phyloP scores from a whole-genome alignment of 2,888 invertebrate species.

The Tinea trinotella region DNA sequence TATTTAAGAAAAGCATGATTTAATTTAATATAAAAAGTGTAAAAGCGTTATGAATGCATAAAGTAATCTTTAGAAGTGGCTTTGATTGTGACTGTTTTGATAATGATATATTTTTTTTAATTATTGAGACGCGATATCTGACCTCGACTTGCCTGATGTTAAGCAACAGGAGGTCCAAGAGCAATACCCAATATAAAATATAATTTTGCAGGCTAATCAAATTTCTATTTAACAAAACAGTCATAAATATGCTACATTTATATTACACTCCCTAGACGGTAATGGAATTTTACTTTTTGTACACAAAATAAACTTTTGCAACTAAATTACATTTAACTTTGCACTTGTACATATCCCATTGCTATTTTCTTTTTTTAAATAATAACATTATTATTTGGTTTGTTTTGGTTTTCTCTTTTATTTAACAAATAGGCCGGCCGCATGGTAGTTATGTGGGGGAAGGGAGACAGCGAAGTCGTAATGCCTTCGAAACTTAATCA shows the following conservation, averaged over 20 bases:
- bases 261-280: not conserved
- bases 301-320: not conserved
- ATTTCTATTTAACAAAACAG: too few relatives aligned
- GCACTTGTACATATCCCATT: not conserved
- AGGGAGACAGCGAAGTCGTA: constrained; percentile 63
- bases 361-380: not conserved
- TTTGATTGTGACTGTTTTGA: too few relatives aligned
- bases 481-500: constrained; percentile 66
- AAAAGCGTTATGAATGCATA: not conserved
- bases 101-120: too few relatives aligned
- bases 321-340: not conserved
- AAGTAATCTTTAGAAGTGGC: too few relatives aligned
- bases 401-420: constrained; percentile 29
- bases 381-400: constrained; percentile 37
- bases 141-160: too few relatives aligned
- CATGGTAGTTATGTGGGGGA: constrained; percentile 71
- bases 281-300: not conserved
- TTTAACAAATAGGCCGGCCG: constrained; percentile 58
- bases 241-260: too few relatives aligned
- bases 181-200: too few relatives aligned
- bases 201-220: too few relatives aligned
- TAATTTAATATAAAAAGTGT: not conserved
- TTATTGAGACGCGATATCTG: too few relatives aligned
- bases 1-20: not conserved
- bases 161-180: too few relatives aligned